Evolutionary conservation across 1,140 invertebrate species (phyloP).

Genomic region (Archegozetes longisetosus): DNA sequence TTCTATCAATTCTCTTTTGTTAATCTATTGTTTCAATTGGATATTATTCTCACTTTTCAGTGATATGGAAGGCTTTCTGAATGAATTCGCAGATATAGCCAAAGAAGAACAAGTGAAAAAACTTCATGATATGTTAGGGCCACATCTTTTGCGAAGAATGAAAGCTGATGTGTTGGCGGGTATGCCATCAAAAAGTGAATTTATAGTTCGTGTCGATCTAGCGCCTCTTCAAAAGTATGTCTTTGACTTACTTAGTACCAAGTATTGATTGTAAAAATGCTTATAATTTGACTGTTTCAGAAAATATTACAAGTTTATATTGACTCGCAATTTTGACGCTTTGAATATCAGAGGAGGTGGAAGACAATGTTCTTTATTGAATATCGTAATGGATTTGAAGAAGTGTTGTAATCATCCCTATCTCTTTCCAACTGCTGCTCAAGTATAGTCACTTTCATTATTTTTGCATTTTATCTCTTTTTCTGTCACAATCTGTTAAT

Average conservation of each 20-base stretch:
- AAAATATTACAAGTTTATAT: constrained; percentile 98
- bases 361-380: constrained; percentile 81
- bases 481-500: too few relatives aligned
- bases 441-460: constrained; percentile 11
- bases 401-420: constrained; percentile 99
- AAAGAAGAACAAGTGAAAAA: constrained; percentile 99
- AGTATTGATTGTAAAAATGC: neutral
- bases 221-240: constrained; percentile 87
- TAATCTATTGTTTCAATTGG: neutral
- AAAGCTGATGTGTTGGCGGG: constrained; percentile 96
- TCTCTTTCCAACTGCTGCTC: constrained; percentile 80
- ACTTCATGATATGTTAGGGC: constrained; percentile 91
- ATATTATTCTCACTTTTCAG: constrained; percentile 41
- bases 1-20: neutral
- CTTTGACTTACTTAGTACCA: neutral
- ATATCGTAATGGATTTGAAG: constrained; percentile 99
- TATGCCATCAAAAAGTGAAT: constrained; percentile 99
- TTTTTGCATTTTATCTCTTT: constrained; percentile 6
- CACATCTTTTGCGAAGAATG: constrained; percentile 90
- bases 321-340: constrained; percentile 95
- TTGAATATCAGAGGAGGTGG: constrained; percentile 89
- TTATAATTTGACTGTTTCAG: constrained; percentile 7
- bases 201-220: constrained; percentile 95
- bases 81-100: constrained; percentile 96
- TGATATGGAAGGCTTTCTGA: constrained; percentile 84